Percentiles rank a stretch among this genome's conserved stretches.
These are phyloP conservation scores for Paraplagusia blochii DNA, from an alignment of 2,113 vertebrate genomes.

Conservation along the genomic window DNA sequence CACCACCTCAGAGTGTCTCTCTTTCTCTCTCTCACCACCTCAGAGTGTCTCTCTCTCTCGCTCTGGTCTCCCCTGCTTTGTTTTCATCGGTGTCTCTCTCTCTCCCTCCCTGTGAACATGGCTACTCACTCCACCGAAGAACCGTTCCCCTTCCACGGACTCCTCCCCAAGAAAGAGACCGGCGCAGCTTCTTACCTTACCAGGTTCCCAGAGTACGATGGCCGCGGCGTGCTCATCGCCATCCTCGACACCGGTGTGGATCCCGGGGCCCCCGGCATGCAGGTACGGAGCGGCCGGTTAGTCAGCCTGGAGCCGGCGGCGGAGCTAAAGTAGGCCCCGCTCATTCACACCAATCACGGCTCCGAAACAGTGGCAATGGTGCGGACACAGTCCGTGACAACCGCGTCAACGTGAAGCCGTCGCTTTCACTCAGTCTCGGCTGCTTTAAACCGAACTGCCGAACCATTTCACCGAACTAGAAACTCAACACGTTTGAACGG, in stretches of 20 bases:
- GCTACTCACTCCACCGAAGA: slow-evolving; percentile 84
- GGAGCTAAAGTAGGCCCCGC: slow-evolving; percentile 49
- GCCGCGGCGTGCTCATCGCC: slow-evolving; percentile 88
- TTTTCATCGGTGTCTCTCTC: slow-evolving; percentile 68
- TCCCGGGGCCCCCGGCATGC: slow-evolving; percentile 94
- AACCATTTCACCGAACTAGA: too few relatives aligned
- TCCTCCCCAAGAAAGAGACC: slow-evolving; percentile 96
- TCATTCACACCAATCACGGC: slow-evolving; percentile 23
- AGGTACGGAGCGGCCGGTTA: slow-evolving; percentile 77
- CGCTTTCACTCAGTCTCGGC: too few relatives aligned
- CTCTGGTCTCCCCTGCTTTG: slow-evolving; percentile 71
- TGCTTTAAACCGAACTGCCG: too few relatives aligned
- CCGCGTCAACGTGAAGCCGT: neutral
- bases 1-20: slow-evolving; percentile 87
- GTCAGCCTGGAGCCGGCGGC: slow-evolving; percentile 37
- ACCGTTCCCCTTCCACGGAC: slow-evolving; percentile 91
- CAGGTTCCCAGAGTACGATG: slow-evolving; percentile 90
- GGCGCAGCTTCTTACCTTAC: slow-evolving; percentile 88
- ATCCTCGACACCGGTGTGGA: slow-evolving; percentile 95
- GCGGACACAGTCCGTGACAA: slow-evolving; percentile 26
- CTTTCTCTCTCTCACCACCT: slow-evolving; percentile 45
- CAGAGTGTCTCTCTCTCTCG: slow-evolving; percentile 27
- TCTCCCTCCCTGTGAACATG: too few relatives aligned
- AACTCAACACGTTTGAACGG: neutral
- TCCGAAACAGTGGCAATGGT: neutral